A percentile compares a stretch with the other conserved stretches of the same genome.
Evolutionary conservation across 35 echinoderm and acorn worm species (phyloP).

Genomic region (Patiria miniata): DNA sequence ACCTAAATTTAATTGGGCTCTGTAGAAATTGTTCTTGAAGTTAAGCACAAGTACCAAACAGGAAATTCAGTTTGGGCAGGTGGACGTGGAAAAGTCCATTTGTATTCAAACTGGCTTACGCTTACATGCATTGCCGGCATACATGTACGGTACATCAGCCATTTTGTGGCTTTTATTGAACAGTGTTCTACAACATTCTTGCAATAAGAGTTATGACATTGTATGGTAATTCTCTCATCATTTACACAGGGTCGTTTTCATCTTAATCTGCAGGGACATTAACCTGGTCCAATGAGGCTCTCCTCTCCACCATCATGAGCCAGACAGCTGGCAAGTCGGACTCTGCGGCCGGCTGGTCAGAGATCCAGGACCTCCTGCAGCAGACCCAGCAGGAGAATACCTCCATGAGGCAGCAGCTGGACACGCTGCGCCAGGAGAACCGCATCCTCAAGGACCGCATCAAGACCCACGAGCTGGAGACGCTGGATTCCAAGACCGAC

Average conservation of each 20-base stretch:
- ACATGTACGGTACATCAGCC: no score
- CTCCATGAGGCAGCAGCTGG: conserved; percentile 92
- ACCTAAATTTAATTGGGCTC: no score
- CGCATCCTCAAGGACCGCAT: conserved; percentile 76
- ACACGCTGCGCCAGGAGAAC: conserved; percentile 81
- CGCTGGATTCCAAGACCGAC: conserved; percentile 83
- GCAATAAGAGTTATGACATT: no score
- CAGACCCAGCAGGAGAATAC: conserved; percentile 96
- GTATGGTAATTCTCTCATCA: no score
- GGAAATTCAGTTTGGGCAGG: no score
- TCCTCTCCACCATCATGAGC: conserved; percentile 49
- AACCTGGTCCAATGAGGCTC: not conserved
- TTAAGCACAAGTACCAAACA: no score
- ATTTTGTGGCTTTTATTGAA: no score
- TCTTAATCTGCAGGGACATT: not conserved
- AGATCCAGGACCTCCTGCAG: conserved; percentile 93
- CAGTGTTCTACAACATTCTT: no score
- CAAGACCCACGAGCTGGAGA: conserved; percentile 41
- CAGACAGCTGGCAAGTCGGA: conserved; percentile 61
- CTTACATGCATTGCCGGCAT: no score
- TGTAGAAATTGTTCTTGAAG: no score
- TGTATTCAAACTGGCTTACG: no score
- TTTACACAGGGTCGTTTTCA: not conserved
- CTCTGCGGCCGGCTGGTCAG: conserved; percentile 76
- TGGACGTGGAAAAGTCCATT: no score